Evolutionary conservation across 53 echinoderm and acorn worm species (phyloP).

Genomic region (Henricia sp.): DNA sequence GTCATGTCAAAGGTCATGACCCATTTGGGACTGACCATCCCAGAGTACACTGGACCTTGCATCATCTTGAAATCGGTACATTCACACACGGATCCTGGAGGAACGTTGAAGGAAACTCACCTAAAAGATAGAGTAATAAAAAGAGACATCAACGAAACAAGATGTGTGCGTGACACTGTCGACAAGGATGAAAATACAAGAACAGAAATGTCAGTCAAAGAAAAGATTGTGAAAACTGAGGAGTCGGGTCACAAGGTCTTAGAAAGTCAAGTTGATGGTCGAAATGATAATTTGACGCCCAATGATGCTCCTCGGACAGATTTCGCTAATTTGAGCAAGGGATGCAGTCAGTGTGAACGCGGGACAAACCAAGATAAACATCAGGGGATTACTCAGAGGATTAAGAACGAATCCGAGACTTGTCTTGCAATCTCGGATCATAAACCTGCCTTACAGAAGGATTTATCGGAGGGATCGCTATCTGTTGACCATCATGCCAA

Average conservation of each 20-base stretch:
- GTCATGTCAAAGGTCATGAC: slow-evolving; percentile 91
- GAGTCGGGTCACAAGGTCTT: not conserved
- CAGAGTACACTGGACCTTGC: slow-evolving; percentile 70
- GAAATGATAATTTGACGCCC: no score
- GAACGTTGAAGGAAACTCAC: not conserved
- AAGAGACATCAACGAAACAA: not conserved
- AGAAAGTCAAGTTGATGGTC: no score
- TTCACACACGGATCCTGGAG: not conserved
- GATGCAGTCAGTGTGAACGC: no score
- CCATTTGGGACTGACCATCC: slow-evolving; percentile 80
- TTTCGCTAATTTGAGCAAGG: no score
- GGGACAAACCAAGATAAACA: no score
- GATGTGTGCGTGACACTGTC: not conserved
- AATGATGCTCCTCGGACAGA: no score
- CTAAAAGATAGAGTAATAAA: not conserved
- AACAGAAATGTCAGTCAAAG: not conserved
- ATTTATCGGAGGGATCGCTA: no score
- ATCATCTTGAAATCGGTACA: slow-evolving; percentile 44
- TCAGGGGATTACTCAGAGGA: no score
- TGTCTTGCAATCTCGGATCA: no score
- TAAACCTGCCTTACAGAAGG: no score
- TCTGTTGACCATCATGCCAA: no score
- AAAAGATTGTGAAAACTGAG: not conserved
- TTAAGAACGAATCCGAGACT: no score
- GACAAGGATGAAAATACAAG: not conserved